phyloP scores from a whole-genome alignment of 2,797 vertebrate genomes.

The Thunnus albacares region DNA sequence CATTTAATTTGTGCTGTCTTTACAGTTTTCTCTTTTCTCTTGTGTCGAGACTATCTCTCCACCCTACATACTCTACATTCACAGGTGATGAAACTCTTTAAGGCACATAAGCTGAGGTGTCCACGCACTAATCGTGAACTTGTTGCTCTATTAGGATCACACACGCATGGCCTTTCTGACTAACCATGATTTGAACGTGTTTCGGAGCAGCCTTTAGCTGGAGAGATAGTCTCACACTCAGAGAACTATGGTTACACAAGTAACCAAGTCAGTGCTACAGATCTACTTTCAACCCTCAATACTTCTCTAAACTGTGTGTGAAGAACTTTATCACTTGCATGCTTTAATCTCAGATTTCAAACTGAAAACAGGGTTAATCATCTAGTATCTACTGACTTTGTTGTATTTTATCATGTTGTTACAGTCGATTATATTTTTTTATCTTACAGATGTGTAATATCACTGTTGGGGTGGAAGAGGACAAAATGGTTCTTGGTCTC shows the following conservation, averaged over 20 bases:
- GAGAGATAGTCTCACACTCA: background rate
- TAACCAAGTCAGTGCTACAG: background rate
- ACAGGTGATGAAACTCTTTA: background rate
- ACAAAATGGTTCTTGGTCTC: conserved; percentile 19
- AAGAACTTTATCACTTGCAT: conserved; percentile 29
- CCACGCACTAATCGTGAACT: too few species aligned
- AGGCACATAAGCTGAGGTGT: too few species aligned
- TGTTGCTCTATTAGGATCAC: background rate
- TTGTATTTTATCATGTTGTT: conserved; percentile 14
- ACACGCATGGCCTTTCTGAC: background rate
- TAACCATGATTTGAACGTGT: background rate
- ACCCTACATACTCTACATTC: too few species aligned
- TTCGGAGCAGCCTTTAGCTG: background rate
- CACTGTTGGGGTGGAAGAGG: background rate
- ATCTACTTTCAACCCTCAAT: background rate
- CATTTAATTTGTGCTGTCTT: background rate
- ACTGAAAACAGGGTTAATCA: conserved; percentile 64
- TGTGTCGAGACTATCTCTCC: background rate
- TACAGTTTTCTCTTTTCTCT: background rate
- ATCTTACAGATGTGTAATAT: background rate
- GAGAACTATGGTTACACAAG: background rate
- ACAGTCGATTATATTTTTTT: conserved; percentile 16
- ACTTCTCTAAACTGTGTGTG: background rate
- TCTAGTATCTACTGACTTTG: background rate
- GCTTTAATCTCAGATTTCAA: conserved; percentile 53